These are phyloP conservation scores for Micrastur ruficollis DNA, from an alignment of 2,797 vertebrate genomes.

Conservation along the genomic window DNA sequence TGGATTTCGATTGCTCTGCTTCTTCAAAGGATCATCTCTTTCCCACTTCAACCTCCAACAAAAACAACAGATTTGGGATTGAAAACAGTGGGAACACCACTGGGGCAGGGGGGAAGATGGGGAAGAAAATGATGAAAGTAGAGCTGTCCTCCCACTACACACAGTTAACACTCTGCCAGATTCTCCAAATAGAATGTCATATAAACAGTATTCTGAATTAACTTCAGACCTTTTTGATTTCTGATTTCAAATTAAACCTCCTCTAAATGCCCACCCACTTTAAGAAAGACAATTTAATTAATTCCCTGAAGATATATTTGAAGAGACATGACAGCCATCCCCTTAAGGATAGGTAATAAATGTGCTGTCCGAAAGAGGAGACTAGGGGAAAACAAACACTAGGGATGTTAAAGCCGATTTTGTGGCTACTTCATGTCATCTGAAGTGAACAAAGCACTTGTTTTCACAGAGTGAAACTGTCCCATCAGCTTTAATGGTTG, in stretches of 20 bases:
- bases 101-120: background rate
- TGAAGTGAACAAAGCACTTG: background rate
- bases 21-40: background rate
- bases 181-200: background rate
- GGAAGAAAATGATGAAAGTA: background rate
- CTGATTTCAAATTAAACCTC: background rate
- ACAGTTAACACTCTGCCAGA: background rate
- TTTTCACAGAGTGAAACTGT: background rate
- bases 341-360: background rate
- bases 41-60: background rate
- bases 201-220: background rate
- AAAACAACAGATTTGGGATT: background rate
- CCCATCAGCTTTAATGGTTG: background rate
- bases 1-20: background rate
- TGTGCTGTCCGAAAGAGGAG: background rate
- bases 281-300: background rate
- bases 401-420: background rate
- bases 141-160: background rate
- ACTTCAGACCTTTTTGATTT: background rate
- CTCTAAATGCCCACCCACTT: background rate
- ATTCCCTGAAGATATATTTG: background rate
- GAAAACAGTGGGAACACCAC: background rate
- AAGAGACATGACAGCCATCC: background rate
- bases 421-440: background rate
- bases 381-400: background rate